phyloP scores from a whole-genome alignment of 2,113 vertebrate species.

The Herpailurus yagouaroundi region DNA sequence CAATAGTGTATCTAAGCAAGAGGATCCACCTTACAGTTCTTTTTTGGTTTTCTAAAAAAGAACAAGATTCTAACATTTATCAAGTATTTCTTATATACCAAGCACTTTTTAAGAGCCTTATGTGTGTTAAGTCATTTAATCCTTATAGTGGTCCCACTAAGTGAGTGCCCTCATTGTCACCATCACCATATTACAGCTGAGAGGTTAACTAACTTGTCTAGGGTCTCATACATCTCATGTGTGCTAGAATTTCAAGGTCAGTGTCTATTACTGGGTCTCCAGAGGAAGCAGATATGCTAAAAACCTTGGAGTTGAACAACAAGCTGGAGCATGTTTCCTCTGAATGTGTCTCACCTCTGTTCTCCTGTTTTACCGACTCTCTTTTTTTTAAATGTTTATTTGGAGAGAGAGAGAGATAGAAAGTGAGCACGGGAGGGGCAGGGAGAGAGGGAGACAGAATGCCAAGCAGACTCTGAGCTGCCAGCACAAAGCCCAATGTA shows the following conservation, averaged over 20 bases:
- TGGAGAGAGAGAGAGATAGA: too few species aligned
- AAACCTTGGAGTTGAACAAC: background rate
- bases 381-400: background rate
- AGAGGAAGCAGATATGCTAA: background rate
- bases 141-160: background rate
- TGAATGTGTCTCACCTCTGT: background rate
- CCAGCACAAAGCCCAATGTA: too few species aligned
- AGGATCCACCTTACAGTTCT: background rate
- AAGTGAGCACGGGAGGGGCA: too few species aligned
- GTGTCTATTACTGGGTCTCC: background rate
- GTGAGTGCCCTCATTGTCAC: background rate
- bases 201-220: background rate
- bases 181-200: background rate
- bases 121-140: background rate
- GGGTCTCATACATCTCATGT: background rate
- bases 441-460: too few species aligned
- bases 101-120: background rate
- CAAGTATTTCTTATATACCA: background rate
- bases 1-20: background rate
- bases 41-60: background rate
- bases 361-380: background rate
- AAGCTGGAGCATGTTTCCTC: background rate
- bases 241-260: background rate
- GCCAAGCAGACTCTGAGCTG: too few species aligned
- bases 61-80: background rate